A percentile compares a stretch with the other conserved stretches of the same genome.
Evolutionary conservation across 2,888 invertebrate species (phyloP).

Genomic region (Phragmatobia fuliginosa): DNA sequence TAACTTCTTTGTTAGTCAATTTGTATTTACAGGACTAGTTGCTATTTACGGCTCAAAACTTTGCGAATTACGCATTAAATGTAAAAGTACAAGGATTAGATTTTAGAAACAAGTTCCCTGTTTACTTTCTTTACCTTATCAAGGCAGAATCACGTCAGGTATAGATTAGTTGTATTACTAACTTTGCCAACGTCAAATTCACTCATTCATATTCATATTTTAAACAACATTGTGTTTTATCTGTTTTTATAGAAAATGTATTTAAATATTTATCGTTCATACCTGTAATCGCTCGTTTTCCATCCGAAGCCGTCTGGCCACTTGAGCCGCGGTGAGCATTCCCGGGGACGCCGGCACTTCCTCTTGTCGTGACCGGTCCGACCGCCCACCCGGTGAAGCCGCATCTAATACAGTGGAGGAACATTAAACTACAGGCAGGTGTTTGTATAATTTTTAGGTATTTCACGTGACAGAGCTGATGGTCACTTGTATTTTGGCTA

Average conservation of each 20-base stretch:
- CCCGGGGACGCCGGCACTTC: conserved; percentile 84
- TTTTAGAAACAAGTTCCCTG: not conserved
- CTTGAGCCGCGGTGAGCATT: conserved; percentile 85
- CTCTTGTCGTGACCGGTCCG: conserved; percentile 80
- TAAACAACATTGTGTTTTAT: no score
- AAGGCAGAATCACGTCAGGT: not conserved
- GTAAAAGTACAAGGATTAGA: not conserved
- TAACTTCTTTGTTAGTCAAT: not conserved
- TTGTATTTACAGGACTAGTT: not conserved
- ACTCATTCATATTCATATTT: not conserved
- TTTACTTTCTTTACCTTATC: not conserved
- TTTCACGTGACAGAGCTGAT: not conserved
- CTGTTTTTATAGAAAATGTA: no score
- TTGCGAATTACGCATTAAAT: not conserved
- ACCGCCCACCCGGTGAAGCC: conserved; percentile 78
- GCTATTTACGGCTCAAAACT: not conserved
- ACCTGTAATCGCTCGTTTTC: conserved; percentile 92
- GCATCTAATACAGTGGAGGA: conserved; percentile 61
- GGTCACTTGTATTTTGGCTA: not conserved
- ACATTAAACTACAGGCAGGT: no score
- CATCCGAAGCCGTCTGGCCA: conserved; percentile 88
- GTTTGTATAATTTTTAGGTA: no score
- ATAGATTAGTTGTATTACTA: not conserved
- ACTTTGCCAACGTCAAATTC: not conserved
- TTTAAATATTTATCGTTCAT: no score